Conservation (phyloP, 92 coral and sea anemone species). For the Diadumene lineata region DNA sequence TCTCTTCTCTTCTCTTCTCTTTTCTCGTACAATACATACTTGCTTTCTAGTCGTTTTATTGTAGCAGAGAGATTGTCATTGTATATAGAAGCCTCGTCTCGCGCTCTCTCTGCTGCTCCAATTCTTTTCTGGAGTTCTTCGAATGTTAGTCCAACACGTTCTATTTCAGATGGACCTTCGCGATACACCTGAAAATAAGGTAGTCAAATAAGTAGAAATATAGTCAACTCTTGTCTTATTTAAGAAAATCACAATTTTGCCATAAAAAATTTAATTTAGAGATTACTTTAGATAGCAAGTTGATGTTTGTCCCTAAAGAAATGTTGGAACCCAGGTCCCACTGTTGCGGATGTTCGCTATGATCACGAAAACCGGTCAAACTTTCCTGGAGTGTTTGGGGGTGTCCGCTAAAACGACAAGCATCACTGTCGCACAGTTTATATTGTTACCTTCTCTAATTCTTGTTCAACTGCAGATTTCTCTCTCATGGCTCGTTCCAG, state of each 20-base stretch:
- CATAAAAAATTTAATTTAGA: too few species aligned
- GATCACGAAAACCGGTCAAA: too few species aligned
- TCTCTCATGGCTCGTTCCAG: constrained; percentile 90
- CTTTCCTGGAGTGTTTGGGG: too few species aligned
- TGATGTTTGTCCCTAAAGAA: too few species aligned
- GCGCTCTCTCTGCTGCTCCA: constrained; percentile 80
- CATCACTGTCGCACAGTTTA: too few species aligned
- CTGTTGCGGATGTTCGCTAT: too few species aligned
- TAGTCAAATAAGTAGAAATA: too few species aligned
- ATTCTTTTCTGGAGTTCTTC: constrained; percentile 89
- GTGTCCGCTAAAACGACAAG: too few species aligned
- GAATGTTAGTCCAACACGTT: constrained; percentile 87
- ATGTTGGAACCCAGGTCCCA: too few species aligned
- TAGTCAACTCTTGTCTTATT: too few species aligned
- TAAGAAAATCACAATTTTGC: too few species aligned
- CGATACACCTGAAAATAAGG: constrained; percentile 65
- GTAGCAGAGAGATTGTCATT: constrained; percentile 63
- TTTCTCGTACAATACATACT: constrained; percentile 38
- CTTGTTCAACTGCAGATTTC: constrained; percentile 94
- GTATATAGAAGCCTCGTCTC: constrained; percentile 84
- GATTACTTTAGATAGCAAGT: too few species aligned
- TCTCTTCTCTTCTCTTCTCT: background rate
- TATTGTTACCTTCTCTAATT: constrained; percentile 76
- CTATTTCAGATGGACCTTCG: constrained; percentile 97
- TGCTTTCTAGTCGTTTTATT: constrained; percentile 78